phyloP scores from a whole-genome alignment of 2,113 vertebrate species.

The Dasyurus viverrinus region DNA sequence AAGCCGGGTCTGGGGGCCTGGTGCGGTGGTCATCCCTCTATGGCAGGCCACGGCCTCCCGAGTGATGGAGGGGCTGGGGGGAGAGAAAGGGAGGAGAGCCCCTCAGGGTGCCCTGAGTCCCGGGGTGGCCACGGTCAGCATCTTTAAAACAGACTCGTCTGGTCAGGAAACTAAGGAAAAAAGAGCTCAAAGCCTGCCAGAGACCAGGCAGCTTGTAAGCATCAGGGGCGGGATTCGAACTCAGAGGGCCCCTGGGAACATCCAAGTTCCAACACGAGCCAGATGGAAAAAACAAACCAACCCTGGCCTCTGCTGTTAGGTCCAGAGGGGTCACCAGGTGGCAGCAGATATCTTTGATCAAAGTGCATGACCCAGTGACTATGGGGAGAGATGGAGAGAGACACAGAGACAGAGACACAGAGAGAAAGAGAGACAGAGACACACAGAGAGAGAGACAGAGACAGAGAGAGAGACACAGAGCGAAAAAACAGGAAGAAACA shows the following conservation, averaged over 20 bases:
- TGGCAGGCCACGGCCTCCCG: neutral
- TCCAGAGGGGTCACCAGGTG: neutral
- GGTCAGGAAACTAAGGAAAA: neutral
- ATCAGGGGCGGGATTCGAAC: neutral
- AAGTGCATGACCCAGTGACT: neutral
- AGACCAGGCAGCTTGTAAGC: neutral
- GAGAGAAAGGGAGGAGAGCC: no score
- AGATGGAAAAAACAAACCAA: neutral
- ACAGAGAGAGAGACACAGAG: no score
- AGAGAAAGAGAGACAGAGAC: no score
- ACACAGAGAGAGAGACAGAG: no score
- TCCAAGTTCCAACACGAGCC: neutral
- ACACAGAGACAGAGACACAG: no score
- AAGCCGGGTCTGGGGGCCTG: neutral
- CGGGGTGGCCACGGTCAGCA: neutral
- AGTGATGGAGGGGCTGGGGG: neutral
- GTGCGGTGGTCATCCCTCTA: neutral
- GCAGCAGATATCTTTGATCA: neutral
- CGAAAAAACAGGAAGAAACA: no score
- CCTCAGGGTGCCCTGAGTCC: neutral
- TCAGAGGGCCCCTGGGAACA: neutral
- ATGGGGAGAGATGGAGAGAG: no score
- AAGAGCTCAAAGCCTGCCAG: neutral
- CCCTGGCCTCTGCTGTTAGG: neutral
- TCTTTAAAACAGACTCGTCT: neutral